These are phyloP conservation scores for Pseudanteris insignis DNA, from an alignment of 2,888 invertebrate genomes.

Conservation along the genomic window DNA sequence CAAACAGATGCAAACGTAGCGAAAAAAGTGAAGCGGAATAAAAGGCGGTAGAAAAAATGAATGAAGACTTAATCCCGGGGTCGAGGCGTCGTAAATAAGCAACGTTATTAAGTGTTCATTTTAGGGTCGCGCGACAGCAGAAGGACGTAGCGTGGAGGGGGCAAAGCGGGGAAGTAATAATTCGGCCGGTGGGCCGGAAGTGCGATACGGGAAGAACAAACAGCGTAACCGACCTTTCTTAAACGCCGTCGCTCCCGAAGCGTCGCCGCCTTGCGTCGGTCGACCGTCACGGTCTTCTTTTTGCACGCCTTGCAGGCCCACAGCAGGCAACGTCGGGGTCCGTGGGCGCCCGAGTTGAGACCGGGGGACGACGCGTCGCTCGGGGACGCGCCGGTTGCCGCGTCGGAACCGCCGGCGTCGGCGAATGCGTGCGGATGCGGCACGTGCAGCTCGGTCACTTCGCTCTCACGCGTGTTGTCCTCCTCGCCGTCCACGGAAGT, in stretches of 20 bases:
- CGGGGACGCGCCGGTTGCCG: slow-evolving; percentile 17
- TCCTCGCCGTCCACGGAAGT: slow-evolving; percentile 55
- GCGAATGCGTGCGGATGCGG: slow-evolving; percentile 61
- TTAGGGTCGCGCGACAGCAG: not conserved
- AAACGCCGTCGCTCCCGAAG: slow-evolving; percentile 91
- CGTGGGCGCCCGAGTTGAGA: slow-evolving; percentile 49
- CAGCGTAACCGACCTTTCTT: slow-evolving; percentile 87
- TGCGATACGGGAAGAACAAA: slow-evolving; percentile 1
- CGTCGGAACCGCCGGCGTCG: slow-evolving; percentile 49
- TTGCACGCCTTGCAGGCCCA: slow-evolving; percentile 99
- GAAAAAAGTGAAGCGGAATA: not conserved
- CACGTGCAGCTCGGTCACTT: slow-evolving; percentile 53
- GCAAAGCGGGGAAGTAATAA: too few relatives aligned
- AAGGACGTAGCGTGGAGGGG: not conserved
- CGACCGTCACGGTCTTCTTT: slow-evolving; percentile 93
- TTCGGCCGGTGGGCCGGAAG: slow-evolving; percentile 20
- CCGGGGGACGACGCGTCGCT: not conserved
- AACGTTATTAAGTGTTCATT: slow-evolving; percentile 7
- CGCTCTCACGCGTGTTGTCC: slow-evolving; percentile 42
- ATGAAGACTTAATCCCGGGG: too few relatives aligned
- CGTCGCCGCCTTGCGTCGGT: slow-evolving; percentile 96
- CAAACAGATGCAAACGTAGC: not conserved
- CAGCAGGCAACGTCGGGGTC: slow-evolving; percentile 82
- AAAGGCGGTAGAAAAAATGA: not conserved
- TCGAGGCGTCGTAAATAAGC: too few relatives aligned